Base-by-base conservation (phyloP, 1,140 invertebrate genomes). In the Myzus persicae region DNA sequence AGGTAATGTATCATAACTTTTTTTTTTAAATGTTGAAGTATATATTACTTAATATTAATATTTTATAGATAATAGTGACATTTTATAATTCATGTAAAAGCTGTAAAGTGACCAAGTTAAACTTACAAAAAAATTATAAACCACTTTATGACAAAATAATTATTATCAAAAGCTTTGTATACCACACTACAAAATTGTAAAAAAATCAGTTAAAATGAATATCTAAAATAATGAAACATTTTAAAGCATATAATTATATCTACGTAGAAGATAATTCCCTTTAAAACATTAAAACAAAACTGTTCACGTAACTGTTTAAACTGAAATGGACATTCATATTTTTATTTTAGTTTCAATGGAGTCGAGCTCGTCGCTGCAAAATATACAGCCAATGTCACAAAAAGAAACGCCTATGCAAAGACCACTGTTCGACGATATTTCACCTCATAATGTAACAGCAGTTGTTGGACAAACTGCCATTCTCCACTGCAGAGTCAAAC, bases 361-460 rank as follows among this genome's bases (percentile, higher is more conserved):
- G 5, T 91, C 94, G 11, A 90, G 84, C 48, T 93, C 90, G 8
- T 20, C 42, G 31, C 67, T 51, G 51, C 92, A 94, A 91, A 85
- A 89, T 84, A 44, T 94, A 94, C 90, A 93, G 59, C 51, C 91
- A 82, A 54, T 54, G 76, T n/a, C 93, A 93, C 67, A 92, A 84
- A 88, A 85, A 93, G 24, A 89, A 51, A 31, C 42, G 81, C 54
- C 51, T 22, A 26, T 81, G 20, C 90, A 87, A n/a, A 96, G 96
- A 94, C 98, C 98, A 5, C 98, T 97, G 94, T 98, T 98, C 95
- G 98, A 98, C 95, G 97, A 98, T 94, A 96, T 98, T 93, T 97
- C 97, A 9, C 96, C 97, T 1, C 95, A 97, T 94, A 98, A 98
- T 95, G 96, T 98, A 90, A 98, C 98, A 0, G 96, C 97, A 2